Conservation (phyloP, 2,113 vertebrate species). For the Scophthalmus maximus region DNA sequence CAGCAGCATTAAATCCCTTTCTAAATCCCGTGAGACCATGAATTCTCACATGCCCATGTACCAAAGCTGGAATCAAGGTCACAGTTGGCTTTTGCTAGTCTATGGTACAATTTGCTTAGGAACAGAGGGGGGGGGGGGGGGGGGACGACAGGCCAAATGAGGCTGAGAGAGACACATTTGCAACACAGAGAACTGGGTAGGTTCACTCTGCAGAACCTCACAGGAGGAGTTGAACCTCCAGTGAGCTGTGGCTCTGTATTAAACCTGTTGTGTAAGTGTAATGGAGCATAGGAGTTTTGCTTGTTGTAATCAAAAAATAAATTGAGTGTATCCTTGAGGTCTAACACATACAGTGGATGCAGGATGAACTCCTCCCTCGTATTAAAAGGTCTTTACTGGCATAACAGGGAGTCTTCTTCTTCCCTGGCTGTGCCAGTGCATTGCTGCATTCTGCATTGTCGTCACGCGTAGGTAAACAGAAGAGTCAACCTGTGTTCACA, state of each 20-base stretch:
- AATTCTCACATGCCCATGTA: background rate
- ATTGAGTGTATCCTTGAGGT: too few relatives aligned
- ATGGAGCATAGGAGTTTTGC: background rate
- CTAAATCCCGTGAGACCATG: slow-evolving; percentile 1
- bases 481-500: too few relatives aligned
- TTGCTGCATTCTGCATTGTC: too few relatives aligned
- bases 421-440: too few relatives aligned
- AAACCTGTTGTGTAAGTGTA: slow-evolving; percentile 23
- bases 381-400: too few relatives aligned
- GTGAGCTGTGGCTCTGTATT: slow-evolving; percentile 20
- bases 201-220: slow-evolving; percentile 9
- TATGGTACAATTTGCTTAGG: slow-evolving; percentile 1
- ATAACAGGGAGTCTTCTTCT: too few relatives aligned
- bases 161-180: background rate
- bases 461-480: too few relatives aligned
- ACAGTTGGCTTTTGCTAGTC: background rate
- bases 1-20: background rate
- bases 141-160: background rate
- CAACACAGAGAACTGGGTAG: slow-evolving; percentile 2
- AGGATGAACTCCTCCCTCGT: too few relatives aligned
- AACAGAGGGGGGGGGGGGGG: too few relatives aligned
- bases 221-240: slow-evolving; percentile 6
- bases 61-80: background rate
- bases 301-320: too few relatives aligned
- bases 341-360: too few relatives aligned